Evolutionary conservation across 2,888 invertebrate genomes (phyloP).

Genomic region (Torymus texanus): DNA sequence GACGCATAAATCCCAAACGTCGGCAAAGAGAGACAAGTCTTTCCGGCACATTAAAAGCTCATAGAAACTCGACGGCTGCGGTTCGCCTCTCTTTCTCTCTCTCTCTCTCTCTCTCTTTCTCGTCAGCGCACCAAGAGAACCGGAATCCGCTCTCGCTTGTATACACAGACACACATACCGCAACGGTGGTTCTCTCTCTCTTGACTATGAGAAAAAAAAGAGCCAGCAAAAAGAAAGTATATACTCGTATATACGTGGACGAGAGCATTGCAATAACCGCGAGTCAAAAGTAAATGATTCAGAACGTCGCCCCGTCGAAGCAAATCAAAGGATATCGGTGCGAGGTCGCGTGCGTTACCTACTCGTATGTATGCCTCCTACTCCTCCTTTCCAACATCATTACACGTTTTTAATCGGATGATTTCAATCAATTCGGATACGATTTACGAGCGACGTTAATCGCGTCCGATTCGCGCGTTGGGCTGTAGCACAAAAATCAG

Average conservation of each 20-base stretch:
- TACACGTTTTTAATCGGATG: constrained; percentile 38
- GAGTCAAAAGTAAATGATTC: constrained; percentile 33
- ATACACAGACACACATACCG: too few species aligned
- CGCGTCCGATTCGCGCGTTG: constrained; percentile 1
- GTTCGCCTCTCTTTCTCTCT: background rate
- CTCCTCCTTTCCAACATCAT: background rate
- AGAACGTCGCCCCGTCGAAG: constrained; percentile 5
- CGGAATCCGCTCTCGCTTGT: constrained; percentile 13
- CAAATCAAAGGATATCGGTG: background rate
- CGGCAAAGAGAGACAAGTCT: constrained; percentile 8
- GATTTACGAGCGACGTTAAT: constrained; percentile 50
- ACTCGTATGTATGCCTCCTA: background rate
- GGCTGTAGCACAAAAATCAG: background rate
- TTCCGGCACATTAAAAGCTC: constrained; percentile 32
- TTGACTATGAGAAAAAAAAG: too few species aligned
- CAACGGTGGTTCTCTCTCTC: background rate
- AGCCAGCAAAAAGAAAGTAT: too few species aligned
- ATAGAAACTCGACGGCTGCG: constrained; percentile 22
- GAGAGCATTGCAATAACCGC: background rate
- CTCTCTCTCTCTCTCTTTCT: background rate
- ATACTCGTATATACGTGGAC: too few species aligned
- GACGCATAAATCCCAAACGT: constrained; percentile 23
- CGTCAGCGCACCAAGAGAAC: background rate
- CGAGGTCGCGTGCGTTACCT: too few species aligned
- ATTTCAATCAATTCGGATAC: constrained; percentile 44